phyloP scores from a whole-genome alignment of 2,797 vertebrate species.

The Aselliscus stoliczkanus region DNA sequence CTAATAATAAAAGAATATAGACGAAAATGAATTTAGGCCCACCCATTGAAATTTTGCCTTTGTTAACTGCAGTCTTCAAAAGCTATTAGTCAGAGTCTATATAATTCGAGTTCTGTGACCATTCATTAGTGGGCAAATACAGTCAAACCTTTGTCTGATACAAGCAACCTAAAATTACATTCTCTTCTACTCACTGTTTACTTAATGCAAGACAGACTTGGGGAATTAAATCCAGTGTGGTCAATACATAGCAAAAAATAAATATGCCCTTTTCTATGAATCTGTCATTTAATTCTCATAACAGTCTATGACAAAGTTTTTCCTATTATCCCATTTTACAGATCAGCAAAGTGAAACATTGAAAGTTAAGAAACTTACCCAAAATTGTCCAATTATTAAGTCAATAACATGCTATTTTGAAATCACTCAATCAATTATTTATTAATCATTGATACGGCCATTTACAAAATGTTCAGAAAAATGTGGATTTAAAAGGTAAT shows the following conservation, averaged over 20 bases:
- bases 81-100: background rate
- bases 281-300: background rate
- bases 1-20: background rate
- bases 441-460: background rate
- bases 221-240: background rate
- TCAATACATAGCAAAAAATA: background rate
- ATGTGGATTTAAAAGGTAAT: background rate
- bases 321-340: background rate
- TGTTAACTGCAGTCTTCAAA: background rate
- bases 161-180: background rate
- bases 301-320: background rate
- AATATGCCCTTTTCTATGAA: background rate
- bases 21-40: background rate
- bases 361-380: background rate
- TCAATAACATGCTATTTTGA: background rate
- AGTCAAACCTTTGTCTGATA: background rate
- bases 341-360: background rate
- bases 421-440: background rate
- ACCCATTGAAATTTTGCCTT: background rate
- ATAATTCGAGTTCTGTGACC: background rate
- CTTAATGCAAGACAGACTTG: background rate
- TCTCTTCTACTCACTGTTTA: background rate
- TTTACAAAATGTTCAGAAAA: background rate
- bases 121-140: background rate
- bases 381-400: background rate